Base-by-base conservation (phyloP, 2,797 vertebrate genomes). In the Kryptolebias ocellatus region DNA sequence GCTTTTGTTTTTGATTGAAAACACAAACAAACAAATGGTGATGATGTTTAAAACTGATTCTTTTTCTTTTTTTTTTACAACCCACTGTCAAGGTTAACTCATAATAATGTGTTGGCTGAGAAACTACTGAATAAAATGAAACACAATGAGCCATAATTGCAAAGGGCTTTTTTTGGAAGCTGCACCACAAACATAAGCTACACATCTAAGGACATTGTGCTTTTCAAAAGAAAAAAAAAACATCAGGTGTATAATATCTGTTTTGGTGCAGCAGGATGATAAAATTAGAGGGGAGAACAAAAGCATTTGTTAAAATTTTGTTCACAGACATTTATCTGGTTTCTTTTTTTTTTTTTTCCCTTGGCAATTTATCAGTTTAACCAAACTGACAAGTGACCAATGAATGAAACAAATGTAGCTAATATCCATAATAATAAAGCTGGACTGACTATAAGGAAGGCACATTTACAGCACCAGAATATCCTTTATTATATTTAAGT, bases 51-150 rank as follows among this genome's bases (percentile, higher is more conserved):
- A 63, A 66, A 53, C 46, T 50, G 70, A 62, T 63, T 82, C 16
- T 67, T 75, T 60, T 68, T 82, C 15, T 67, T 75, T 60, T 68
- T 37, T 75, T 58, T 70, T 29, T 37, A 58, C 47, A 42, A 59
- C 56, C 80, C 53, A 47, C 20, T 39, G 47, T 62, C 29, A 58
- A 57, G 73, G 76, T 84, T 86, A 72, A 88, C 73, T 83, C 70
- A 83, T 64, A 86, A 79, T 17, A 81, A 45, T 44, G 54, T 60
- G 56, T 62, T 78, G 71, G 71, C 76, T 66, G 56, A 76, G 56
- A 85, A 80, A 85, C 74, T 78, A 59, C 72, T 77, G 67, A 76
- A 82, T 57, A 42, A 54, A 12, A 49, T 15, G 39, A 70, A 75
- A 69, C 67, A 80, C 64, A 75, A 78, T 69, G 49, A 72, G 67